phyloP scores from a whole-genome alignment of 2,888 invertebrate genomes.

The Nebria salina region DNA sequence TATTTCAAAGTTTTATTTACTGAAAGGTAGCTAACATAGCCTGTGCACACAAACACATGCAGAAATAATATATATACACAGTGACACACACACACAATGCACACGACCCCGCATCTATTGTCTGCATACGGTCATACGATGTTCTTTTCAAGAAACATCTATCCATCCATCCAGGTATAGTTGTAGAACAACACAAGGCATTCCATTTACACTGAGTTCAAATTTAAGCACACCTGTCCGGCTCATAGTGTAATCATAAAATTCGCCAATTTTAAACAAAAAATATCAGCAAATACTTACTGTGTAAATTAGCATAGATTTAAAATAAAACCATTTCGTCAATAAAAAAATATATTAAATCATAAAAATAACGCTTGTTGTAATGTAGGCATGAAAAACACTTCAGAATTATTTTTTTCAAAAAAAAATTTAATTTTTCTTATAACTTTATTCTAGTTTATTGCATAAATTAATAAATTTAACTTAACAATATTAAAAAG shows the following conservation, averaged over 20 bases:
- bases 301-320: neutral
- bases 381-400: too few species aligned
- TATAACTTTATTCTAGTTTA: too few species aligned
- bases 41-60: conserved; percentile 15
- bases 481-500: too few species aligned
- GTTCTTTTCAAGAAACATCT: neutral
- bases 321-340: too few species aligned
- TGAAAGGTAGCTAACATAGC: neutral
- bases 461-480: too few species aligned
- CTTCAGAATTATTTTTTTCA: too few species aligned
- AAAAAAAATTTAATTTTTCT: too few species aligned
- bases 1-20: neutral
- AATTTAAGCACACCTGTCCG: neutral
- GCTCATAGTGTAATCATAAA: neutral
- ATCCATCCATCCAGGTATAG: neutral
- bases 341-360: too few species aligned
- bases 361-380: too few species aligned
- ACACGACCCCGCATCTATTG: neutral
- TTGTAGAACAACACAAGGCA: conserved; percentile 1
- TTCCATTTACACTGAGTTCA: neutral
- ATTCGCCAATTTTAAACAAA: neutral
- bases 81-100: conserved; percentile 3
- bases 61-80: neutral
- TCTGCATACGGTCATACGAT: conserved; percentile 1
- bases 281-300: neutral